A percentile compares a stretch with the other conserved stretches of the same genome.
phyloP scores from a whole-genome alignment of 2,888 invertebrate genomes.

The Lymantria dispar region DNA sequence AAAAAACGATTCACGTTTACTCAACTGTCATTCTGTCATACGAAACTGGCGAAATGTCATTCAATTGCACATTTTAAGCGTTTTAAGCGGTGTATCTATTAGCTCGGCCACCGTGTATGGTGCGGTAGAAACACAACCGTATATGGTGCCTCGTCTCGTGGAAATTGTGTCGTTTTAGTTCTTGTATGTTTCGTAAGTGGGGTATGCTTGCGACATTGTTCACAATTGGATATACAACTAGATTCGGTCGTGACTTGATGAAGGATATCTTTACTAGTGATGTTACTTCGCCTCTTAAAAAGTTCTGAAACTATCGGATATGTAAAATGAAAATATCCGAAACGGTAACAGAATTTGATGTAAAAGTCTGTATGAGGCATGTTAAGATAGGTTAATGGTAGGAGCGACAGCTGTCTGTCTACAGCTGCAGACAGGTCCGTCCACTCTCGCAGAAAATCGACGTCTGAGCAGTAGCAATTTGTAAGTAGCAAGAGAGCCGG shows the following conservation, averaged over 20 bases:
- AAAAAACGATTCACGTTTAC: slow-evolving; percentile 4
- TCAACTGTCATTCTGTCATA: slow-evolving; percentile 21
- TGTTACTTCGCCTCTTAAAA: too few relatives aligned
- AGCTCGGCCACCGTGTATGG: slow-evolving; percentile 40
- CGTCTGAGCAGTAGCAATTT: too few relatives aligned
- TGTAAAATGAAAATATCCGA: too few relatives aligned
- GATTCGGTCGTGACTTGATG: slow-evolving; percentile 14
- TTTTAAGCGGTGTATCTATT: slow-evolving; percentile 37
- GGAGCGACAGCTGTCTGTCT: too few relatives aligned
- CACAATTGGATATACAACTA: slow-evolving; percentile 28
- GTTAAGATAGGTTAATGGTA: too few relatives aligned
- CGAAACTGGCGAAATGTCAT: slow-evolving; percentile 26
- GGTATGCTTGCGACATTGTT: slow-evolving; percentile 41
- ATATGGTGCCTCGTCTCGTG: slow-evolving; percentile 58
- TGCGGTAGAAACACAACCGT: slow-evolving; percentile 47
- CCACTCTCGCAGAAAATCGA: too few relatives aligned
- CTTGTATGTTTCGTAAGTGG: slow-evolving; percentile 45
- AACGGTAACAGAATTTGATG: too few relatives aligned
- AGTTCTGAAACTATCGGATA: too few relatives aligned
- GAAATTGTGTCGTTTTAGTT: slow-evolving; percentile 61
- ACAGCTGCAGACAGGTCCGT: too few relatives aligned
- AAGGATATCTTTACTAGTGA: not conserved
- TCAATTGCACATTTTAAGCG: slow-evolving; percentile 29
- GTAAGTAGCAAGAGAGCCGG: too few relatives aligned
- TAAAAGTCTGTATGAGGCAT: too few relatives aligned